A percentile compares a stretch with the other conserved stretches of the same genome.
These are phyloP conservation scores for Orientallactaga sibirica DNA, from an alignment of 2,797 vertebrate genomes.

Conservation along the genomic window DNA sequence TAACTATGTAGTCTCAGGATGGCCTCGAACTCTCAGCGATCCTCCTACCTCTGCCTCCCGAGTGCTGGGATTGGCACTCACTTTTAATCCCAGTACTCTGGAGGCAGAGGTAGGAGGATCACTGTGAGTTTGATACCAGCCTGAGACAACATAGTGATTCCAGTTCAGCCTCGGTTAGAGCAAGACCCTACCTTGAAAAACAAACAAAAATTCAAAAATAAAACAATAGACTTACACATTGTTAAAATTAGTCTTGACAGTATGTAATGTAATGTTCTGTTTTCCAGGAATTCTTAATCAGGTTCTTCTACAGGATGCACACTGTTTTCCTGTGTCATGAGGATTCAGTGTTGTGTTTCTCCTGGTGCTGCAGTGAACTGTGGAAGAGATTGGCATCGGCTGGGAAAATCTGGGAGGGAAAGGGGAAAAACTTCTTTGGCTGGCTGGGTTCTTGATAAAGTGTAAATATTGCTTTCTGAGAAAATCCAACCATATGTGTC, in stretches of 20 bases:
- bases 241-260: constrained; percentile 45
- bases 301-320: background rate
- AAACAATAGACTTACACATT: background rate
- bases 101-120: no score
- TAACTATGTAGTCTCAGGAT: no score
- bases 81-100: no score
- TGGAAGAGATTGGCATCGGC: background rate
- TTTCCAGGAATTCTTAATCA: constrained; percentile 24
- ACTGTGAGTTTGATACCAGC: no score
- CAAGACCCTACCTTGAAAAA: no score
- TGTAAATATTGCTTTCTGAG: constrained; percentile 3
- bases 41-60: no score
- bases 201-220: background rate
- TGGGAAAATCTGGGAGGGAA: background rate
- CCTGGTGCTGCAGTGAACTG: background rate
- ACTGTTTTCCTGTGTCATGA: background rate
- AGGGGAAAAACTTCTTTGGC: background rate
- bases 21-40: no score
- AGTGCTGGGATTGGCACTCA: no score
- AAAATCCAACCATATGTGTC: background rate
- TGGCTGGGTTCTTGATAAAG: background rate
- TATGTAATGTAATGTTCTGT: background rate
- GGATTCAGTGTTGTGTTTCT: constrained; percentile 15
- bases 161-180: no score
- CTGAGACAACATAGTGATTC: no score